Base-by-base conservation (phyloP, 1,140 invertebrate genomes). In the Chymomyza costata region DNA sequence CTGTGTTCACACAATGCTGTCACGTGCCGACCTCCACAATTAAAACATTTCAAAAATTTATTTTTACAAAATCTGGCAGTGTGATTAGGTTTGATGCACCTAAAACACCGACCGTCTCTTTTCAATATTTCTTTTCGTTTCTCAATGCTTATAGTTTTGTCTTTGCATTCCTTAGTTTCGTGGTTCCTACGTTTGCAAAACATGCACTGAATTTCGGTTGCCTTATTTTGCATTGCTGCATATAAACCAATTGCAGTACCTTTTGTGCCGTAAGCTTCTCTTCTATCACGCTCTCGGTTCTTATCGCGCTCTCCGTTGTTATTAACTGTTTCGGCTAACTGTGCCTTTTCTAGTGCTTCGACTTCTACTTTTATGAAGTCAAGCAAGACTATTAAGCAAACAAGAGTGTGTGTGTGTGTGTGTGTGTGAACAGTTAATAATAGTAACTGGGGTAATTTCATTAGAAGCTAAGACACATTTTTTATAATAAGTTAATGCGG, bases 321-420 rank as follows among this genome's bases (percentile, higher is more conserved):
- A 19, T 14, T 39, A 10, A 10, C 38, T 11, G 8, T 19, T 18
- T 18, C 38, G n/a, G 38, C 18, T n/a, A 40, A 18, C 10, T 39
- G 38, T n/a, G 38, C 38, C 6, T 39, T 39, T 19, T 39, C 17
- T 18, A 39, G n/a, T 3, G 38, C 38, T 39, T 39, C 18, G 8
- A 39, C 15, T n/a, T n/a, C n/a, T n/a, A n/a, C n/a, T 40, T 40
- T 40, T 10, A 21, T 19, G 17, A 19, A 40, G 5, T 40, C 38
- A 16, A 40, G 10, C 21, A 11, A 3, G n/a, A n/a, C n/a, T n/a
- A n/a, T n/a, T n/a, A n/a, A n/a, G n/a, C n/a, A n/a, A n/a, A n/a
- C n/a, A n/a, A n/a, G n/a, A n/a, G n/a, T n/a, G n/a, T n/a, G n/a
- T n/a, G n/a, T n/a, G n/a, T n/a, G n/a, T n/a, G n/a, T n/a, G n/a